Evolutionary conservation across 2,113 vertebrate genomes (phyloP), one percentile per base, ranked within the genome.

Genomic region (Numida meleagris): DNA sequence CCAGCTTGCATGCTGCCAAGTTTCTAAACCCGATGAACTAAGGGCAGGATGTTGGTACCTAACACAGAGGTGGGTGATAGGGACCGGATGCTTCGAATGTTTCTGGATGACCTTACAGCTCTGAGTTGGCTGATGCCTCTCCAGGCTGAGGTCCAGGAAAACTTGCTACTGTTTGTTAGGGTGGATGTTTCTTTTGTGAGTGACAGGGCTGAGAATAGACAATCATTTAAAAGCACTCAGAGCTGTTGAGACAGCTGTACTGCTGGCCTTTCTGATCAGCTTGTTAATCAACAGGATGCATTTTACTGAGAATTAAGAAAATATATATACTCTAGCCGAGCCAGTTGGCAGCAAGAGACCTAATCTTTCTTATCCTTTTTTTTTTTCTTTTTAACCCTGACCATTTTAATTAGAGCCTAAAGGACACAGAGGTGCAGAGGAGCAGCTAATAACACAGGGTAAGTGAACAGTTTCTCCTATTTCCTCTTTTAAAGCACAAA

Each of bases 201-300:
- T 94, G 95, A 72, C 93, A 90, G 88, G 88, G 65, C 84, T 82
- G 84, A 89, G 89, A 89, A 91, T 1, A 93, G 92, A 68, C 89
- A 80, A 77, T 89, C 72, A 68, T 94, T 93, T 91, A 80, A 87
- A 92, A 93, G 91, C 89, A 77, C 74, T 94, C 89, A 78, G 86
- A 81, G 82, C 79, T 96, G 92, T 93, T 94, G 96, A 96, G 94
- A 92, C 95, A 97, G 95, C 95, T 97, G 94, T 75, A 78, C 63
- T 3, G 2, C 85, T 95, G 95, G 79, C 62, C 92, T 77, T 82
- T 89, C 92, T 90, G 87, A 95, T 88, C 94, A 94, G 89, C 91
- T 93, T 91, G 84, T 92, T 95, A 94, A 96, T 95, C 95, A 96
- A 88, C 92, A 95, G 85, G 74, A 83, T 68, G 76, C 29, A n/a